Conservation (phyloP, 2,113 vertebrate species). For the Perognathus longimembris region DNA sequence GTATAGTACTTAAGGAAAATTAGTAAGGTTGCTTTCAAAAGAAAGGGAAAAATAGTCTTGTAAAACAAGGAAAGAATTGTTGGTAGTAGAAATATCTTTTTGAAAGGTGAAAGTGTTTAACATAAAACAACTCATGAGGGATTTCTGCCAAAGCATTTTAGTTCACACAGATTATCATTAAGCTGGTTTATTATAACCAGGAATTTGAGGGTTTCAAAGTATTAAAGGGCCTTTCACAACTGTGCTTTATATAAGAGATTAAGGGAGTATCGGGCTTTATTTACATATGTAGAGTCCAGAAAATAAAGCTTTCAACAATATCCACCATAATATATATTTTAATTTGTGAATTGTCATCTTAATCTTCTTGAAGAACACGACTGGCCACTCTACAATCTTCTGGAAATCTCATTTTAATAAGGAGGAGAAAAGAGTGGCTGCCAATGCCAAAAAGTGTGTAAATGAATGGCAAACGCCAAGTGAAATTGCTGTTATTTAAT, state of each 20-base stretch:
- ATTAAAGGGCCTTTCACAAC: neutral
- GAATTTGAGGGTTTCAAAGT: conserved; percentile 31
- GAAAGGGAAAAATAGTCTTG: neutral
- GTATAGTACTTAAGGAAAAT: neutral
- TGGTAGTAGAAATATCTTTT: neutral
- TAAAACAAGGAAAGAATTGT: neutral
- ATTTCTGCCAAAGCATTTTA: conserved; percentile 27
- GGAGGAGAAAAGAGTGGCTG: rapidly evolving
- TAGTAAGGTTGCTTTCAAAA: neutral
- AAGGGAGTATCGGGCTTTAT: neutral
- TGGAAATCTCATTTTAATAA: neutral
- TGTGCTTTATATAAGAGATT: conserved; percentile 23
- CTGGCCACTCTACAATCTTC: neutral
- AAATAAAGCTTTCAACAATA: neutral
- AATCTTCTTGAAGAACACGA: neutral
- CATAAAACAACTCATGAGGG: neutral
- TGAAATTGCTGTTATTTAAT: neutral
- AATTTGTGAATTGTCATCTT: neutral
- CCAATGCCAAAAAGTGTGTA: neutral
- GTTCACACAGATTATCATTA: neutral
- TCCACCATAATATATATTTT: neutral
- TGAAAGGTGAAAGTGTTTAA: neutral
- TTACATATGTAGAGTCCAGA: neutral
- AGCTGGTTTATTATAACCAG: neutral
- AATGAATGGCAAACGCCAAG: neutral